Evolutionary conservation across 2,797 vertebrate species (phyloP), one percentile per base, ranked within the genome.

Genomic region (Poecilia gillii): DNA sequence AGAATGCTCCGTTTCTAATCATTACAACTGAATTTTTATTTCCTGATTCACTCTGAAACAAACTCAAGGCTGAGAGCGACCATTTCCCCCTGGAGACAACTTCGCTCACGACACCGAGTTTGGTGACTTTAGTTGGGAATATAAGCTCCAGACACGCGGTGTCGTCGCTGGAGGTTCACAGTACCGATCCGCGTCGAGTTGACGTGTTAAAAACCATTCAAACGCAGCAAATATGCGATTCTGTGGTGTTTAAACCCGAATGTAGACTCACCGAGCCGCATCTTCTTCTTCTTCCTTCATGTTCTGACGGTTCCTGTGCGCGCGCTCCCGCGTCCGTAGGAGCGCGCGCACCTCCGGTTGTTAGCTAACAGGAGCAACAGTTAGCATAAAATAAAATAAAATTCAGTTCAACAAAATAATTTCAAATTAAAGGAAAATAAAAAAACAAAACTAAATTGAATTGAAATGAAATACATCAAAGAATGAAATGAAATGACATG

Each of bases 231-330:
- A 47, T 2, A 14, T 0, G 23, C 9, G 36, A 7, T 13, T 33
- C 31, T 0, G 31, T 3, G 1, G 12, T 0, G 45, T 16, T 62
- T 5, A 3, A 14, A 46, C 20, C 0, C 0, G 13, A 3, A 9
- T 4, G 6, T 68, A 70, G 16, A 87, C 92, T 86, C 43, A 92
- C 92, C 93, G 4, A 55, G 2, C 57, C 78, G 79, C 89, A 91
- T 91, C 88, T 39, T 88, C 87, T 78, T 86, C 81, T 41, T 87
- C 87, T 78, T 86, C 80, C 84, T 78, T 11, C 78, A 71, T 25
- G 81, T 51, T 78, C 76, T 33, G 85, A 31, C 73, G 18, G 62
- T 33, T 73, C 70, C 71, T 43, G 78, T 72, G 39, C 25, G 76
- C 20, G 68, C 80, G 80, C 81, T 75, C 90, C 79, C 88, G 53